These are phyloP conservation scores for Tyto alba DNA, from an alignment of 2,113 vertebrate genomes.

Conservation along the genomic window DNA sequence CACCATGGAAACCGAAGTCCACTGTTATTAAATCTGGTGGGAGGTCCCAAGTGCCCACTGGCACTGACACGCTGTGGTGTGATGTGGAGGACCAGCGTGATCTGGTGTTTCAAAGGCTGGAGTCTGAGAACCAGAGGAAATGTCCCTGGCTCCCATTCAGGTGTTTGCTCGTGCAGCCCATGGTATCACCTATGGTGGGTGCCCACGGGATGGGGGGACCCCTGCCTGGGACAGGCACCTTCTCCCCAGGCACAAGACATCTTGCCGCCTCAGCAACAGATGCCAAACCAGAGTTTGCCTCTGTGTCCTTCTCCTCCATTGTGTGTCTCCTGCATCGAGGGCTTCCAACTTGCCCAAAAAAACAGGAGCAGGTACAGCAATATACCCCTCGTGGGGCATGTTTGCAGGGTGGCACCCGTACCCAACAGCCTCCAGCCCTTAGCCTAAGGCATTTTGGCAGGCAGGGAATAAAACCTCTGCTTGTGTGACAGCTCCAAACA, in stretches of 20 bases:
- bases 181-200: fast-evolving
- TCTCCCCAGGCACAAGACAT: not conserved
- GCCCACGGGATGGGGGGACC: no score
- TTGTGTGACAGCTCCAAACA: not conserved
- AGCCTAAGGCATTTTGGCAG: not conserved
- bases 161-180: not conserved
- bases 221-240: not conserved
- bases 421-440: fast-evolving
- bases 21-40: not conserved
- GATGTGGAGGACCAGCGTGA: not conserved
- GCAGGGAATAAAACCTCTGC: not conserved
- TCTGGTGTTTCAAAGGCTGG: not conserved
- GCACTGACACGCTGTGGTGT: not conserved
- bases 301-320: not conserved
- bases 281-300: not conserved
- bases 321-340: fast-evolving
- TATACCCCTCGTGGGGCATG: fast-evolving
- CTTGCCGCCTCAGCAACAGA: not conserved
- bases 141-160: not conserved
- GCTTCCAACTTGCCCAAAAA: not conserved
- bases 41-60: not conserved
- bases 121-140: not conserved
- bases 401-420: not conserved
- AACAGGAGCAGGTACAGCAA: not conserved
- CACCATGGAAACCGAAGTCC: not conserved